phyloP scores from a whole-genome alignment of 2,888 invertebrate genomes.

The Diloba caeruleocephala region DNA sequence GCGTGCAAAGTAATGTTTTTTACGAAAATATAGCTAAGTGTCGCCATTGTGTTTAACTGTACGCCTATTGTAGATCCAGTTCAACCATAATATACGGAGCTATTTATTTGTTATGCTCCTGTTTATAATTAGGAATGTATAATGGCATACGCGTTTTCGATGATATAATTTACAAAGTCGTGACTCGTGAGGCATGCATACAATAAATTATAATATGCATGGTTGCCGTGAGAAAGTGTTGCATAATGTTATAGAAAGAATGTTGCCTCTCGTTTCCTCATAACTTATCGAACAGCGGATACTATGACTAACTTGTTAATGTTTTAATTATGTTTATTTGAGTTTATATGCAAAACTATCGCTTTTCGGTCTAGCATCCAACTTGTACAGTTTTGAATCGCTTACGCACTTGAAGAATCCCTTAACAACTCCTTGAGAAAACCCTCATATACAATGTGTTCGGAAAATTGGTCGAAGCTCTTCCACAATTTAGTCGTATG shows the following conservation, averaged over 20 bases:
- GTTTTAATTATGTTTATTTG: slow-evolving; percentile 21
- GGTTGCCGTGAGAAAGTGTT: slow-evolving; percentile 57
- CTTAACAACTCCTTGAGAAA: too few species aligned
- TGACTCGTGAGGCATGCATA: slow-evolving; percentile 42
- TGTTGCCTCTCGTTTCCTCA: slow-evolving; percentile 43
- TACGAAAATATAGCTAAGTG: too few species aligned
- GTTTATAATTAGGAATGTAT: slow-evolving; percentile 20
- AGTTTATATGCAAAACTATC: background rate
- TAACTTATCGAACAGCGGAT: slow-evolving; percentile 40
- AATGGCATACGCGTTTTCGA: slow-evolving; percentile 39
- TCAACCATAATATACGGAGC: too few species aligned
- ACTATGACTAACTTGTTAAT: slow-evolving; percentile 20
- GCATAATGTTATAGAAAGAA: slow-evolving; percentile 51
- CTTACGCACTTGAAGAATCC: too few species aligned
- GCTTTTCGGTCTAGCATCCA: too few species aligned
- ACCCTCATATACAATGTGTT: too few species aligned
- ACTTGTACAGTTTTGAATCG: too few species aligned
- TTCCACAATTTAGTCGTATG: too few species aligned
- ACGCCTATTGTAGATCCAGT: too few species aligned
- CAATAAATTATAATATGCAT: slow-evolving; percentile 36
- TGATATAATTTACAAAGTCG: slow-evolving; percentile 53
- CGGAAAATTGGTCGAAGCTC: too few species aligned
- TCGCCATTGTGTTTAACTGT: too few species aligned
- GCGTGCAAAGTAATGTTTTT: too few species aligned
- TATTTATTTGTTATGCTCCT: slow-evolving; percentile 9